Percentiles rank a stretch among this genome's conserved stretches.
phyloP scores from a whole-genome alignment of 2,113 vertebrate genomes.

The Hippocampus abdominalis region DNA sequence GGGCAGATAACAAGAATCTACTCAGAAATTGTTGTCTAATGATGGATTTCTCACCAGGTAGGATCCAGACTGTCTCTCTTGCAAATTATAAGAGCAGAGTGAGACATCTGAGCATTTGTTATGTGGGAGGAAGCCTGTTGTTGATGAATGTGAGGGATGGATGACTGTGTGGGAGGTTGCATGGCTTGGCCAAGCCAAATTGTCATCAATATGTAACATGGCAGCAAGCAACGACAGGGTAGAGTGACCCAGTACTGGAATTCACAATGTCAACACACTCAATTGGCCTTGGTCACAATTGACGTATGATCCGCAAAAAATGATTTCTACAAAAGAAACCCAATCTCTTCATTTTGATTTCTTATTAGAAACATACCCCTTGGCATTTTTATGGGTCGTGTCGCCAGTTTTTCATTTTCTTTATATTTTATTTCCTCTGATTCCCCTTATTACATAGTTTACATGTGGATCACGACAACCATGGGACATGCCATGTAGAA shows the following conservation, averaged over 20 bases:
- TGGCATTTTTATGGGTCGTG: neutral
- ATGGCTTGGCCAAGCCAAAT: constrained; percentile 36
- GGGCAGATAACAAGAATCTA: neutral
- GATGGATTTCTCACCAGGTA: neutral
- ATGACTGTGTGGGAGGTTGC: constrained; percentile 52
- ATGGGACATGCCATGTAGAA: no score
- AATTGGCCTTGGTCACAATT: neutral
- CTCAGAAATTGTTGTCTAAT: neutral
- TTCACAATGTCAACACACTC: neutral
- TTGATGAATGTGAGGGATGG: constrained; percentile 55
- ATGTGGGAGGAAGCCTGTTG: constrained; percentile 61
- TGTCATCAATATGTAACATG: constrained; percentile 31
- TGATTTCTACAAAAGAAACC: neutral
- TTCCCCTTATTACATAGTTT: neutral
- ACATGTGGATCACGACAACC: no score
- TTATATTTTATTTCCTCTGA: neutral
- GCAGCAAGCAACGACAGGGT: constrained; percentile 12
- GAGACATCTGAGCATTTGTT: constrained; percentile 61
- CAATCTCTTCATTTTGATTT: neutral
- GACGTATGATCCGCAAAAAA: neutral
- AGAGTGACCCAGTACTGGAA: neutral
- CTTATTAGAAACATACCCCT: neutral
- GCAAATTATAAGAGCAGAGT: constrained; percentile 38
- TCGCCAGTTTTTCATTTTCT: neutral
- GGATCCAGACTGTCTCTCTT: neutral